Evolutionary conservation across 2,113 vertebrate genomes (phyloP), one percentile per base, ranked within the genome.

Genomic region (Daboia siamensis): DNA sequence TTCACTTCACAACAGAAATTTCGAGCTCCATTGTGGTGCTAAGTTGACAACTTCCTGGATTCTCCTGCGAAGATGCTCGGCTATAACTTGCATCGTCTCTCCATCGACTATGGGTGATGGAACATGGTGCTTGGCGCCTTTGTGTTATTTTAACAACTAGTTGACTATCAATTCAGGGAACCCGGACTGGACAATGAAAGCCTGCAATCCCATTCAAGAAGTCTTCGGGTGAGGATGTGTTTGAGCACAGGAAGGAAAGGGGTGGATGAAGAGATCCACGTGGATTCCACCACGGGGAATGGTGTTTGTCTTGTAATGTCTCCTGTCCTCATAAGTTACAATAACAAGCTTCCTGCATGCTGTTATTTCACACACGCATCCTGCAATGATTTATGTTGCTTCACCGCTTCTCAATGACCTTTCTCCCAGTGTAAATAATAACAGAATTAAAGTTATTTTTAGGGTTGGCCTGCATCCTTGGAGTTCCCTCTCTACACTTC

Each of bases 381-480:
- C 87, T 8, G 8, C 94, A n/a, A 17, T 74, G 89, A 74, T 92
- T 94, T 92, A 89, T 95, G 92, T 95, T 88, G 57, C 92, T 89
- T 91, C 94, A 87, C 84, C 80, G 95, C 93, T 94, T 96, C 95
- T 96, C 95, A 95, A 95, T 96, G 96, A 95, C 96, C 10, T 95
- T 96, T 97, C 95, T 51, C 85, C 94, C 95, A 95, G 94, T 94
- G 95, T 94, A 97, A 97, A 97, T 95, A 95, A 94, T 93, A 94
- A 96, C 95, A 3, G 4, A 93, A 96, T 87, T 44, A 91, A 94
- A 94, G 96, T 96, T 96, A 96, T 96, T 96, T 91, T 96, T 93
- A 96, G 96, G 96, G 95, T 93, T 91, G 94, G 95, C 94, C 95
- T 94, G 15, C 0, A 94, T 93, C 92, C 93, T 92, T 90, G 26